These are phyloP conservation scores for Periophthalmus magnuspinnatus DNA, from an alignment of 2,797 vertebrate genomes.

Conservation along the genomic window DNA sequence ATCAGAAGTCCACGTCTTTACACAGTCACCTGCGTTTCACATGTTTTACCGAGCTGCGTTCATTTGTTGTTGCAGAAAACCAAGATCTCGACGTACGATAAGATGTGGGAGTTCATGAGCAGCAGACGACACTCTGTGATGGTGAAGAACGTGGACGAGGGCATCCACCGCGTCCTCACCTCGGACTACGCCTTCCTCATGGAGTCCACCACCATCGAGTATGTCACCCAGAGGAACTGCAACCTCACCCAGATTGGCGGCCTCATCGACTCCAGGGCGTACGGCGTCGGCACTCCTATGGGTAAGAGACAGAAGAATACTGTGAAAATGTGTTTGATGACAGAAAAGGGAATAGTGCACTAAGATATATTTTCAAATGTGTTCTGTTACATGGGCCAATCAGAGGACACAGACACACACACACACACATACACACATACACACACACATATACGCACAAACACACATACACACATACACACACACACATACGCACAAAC, in stretches of 20 bases:
- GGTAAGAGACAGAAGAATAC: too few species aligned
- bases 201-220: slow-evolving; percentile 98
- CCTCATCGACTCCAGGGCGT: slow-evolving; percentile 96
- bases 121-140: slow-evolving; percentile 95
- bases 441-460: too few species aligned
- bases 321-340: too few species aligned
- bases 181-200: slow-evolving; percentile 98
- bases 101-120: slow-evolving; percentile 99
- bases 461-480: too few species aligned
- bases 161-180: slow-evolving; percentile 94
- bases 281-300: slow-evolving; percentile 96
- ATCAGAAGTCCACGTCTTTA: too few species aligned
- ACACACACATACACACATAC: too few species aligned
- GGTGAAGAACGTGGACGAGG: slow-evolving; percentile 95
- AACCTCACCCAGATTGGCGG: slow-evolving; percentile 98
- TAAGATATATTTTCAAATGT: too few species aligned
- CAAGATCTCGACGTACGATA: slow-evolving; percentile 98
- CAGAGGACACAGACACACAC: too few species aligned
- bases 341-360: too few species aligned
- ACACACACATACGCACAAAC: too few species aligned
- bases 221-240: slow-evolving; percentile 94
- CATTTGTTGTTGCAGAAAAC: slow-evolving; percentile 84
- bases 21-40: neutral
- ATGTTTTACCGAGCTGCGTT: neutral
- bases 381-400: too few species aligned